phyloP scores from a whole-genome alignment of 2,888 invertebrate genomes.

The Amphipyra tragopoginis region DNA sequence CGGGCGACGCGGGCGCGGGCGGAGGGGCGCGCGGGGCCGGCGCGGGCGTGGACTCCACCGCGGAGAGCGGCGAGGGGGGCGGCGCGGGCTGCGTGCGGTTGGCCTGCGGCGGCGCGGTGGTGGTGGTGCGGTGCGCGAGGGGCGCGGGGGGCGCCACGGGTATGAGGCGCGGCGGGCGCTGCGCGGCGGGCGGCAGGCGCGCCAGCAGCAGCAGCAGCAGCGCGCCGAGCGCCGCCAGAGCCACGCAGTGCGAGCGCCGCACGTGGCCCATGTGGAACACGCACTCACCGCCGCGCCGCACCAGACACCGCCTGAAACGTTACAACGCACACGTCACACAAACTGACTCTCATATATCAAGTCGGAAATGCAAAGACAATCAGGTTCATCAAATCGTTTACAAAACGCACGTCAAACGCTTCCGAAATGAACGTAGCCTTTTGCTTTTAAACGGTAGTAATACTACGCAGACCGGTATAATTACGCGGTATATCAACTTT shows the following conservation, averaged over 20 bases:
- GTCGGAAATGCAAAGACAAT: no score
- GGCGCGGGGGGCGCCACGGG: slow-evolving; percentile 41
- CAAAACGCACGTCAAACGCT: no score
- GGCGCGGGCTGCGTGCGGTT: slow-evolving; percentile 37
- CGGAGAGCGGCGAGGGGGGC: slow-evolving; percentile 61
- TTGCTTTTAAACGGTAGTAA: no score
- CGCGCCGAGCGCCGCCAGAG: slow-evolving; percentile 72
- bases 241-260: slow-evolving; percentile 77
- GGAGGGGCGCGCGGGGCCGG: slow-evolving; percentile 67
- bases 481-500: no score
- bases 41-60: slow-evolving; percentile 65
- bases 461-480: no score
- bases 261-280: slow-evolving; percentile 68
- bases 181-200: slow-evolving; percentile 66
- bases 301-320: slow-evolving; percentile 35
- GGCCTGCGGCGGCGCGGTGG: slow-evolving; percentile 28
- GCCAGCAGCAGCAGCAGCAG: slow-evolving; percentile 82
- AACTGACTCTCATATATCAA: no score
- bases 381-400: no score
- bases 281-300: slow-evolving; percentile 55
- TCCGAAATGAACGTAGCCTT: no score
- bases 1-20: slow-evolving; percentile 31
- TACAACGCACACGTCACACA: not conserved
- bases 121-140: slow-evolving; percentile 35
- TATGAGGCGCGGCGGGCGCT: slow-evolving; percentile 33